Evolutionary conservation across 2,888 invertebrate species (phyloP), one percentile per base, ranked within the genome.

Genomic region (Caenorhabditis wallacei): DNA sequence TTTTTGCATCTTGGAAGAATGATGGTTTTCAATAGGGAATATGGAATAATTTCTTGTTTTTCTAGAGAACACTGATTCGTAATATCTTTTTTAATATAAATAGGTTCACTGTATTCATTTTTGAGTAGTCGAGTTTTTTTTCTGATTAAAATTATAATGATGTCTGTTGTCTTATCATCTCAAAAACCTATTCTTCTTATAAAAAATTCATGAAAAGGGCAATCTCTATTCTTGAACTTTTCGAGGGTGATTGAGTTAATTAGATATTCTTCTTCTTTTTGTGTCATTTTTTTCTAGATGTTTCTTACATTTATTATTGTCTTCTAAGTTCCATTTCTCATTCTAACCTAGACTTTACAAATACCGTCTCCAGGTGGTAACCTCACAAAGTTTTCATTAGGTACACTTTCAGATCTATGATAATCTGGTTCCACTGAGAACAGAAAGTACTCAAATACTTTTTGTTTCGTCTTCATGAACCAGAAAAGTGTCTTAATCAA

Each of bases 11-110:
- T 11, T 56, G 16, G 40, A 37, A 48, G 13, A n/a, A 48, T 48
- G 46, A n/a, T 26, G n/a, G 20, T 22, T 51, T 51, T 63, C 46
- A 18, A 30, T 63, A 30, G 63, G 20, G 18, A 63, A 48, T 16
- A 63, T 48, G n/a, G n/a, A 48, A 63, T 63, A 63, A n/a, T n/a
- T 48, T 26, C 10, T 20, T 43, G 46, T 43, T 24, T 13, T 43
- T 24, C 7, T 5, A 40, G 46, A 26, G n/a, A 18, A 46, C 16
- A 46, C 11, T 13, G 46, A 46, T 48, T 64, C 64, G 64, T 64
- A 64, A 48, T 64, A 51, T 64, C 18, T 2, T 8, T 40, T 2
- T 13, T 48, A n/a, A 13, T 40, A 8, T 40, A 10, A 11, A 40
- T 13, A n/a, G n/a, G n/a, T 16, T 4, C 18, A 48, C 18, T 48